Percentiles rank a stretch among this genome's conserved stretches.
phyloP scores from a whole-genome alignment of 2,888 invertebrate genomes.

The Hymenopus coronatus region DNA sequence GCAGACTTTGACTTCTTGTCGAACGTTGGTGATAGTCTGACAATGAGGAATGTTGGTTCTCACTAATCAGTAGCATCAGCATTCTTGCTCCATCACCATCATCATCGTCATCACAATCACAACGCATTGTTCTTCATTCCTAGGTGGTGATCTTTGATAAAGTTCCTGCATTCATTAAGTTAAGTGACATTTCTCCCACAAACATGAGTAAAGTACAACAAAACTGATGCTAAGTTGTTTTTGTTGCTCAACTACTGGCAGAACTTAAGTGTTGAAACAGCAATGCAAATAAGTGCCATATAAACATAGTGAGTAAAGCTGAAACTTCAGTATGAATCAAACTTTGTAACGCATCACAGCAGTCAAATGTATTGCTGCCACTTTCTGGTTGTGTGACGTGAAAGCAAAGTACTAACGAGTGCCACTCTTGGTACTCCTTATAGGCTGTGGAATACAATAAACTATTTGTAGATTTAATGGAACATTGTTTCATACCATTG shows the following conservation, averaged over 20 bases:
- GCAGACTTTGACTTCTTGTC: constrained; percentile 31
- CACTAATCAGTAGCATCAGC: constrained; percentile 37
- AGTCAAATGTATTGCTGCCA: background rate
- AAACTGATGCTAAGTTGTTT: background rate
- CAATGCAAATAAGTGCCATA: background rate
- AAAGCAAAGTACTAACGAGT: background rate
- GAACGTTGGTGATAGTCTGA: constrained; percentile 12
- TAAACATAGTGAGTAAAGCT: background rate
- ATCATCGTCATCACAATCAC: background rate
- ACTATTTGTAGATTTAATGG: background rate
- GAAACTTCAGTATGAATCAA: background rate
- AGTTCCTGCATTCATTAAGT: background rate
- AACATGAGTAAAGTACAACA: constrained; percentile 2
- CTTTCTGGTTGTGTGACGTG: background rate
- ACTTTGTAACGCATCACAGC: background rate
- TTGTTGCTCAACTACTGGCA: background rate
- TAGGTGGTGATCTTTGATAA: background rate
- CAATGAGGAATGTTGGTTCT: constrained; percentile 43
- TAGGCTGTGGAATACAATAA: background rate
- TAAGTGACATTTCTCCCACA: background rate
- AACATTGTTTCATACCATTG: background rate
- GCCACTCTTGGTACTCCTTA: background rate
- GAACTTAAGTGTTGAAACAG: background rate
- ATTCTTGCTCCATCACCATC: background rate
- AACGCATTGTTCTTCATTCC: constrained; percentile 37